A percentile compares a stretch with the other conserved stretches of the same genome.
phyloP scores from a whole-genome alignment of 2,888 invertebrate genomes.

The Minunthozetes semirufus region DNA sequence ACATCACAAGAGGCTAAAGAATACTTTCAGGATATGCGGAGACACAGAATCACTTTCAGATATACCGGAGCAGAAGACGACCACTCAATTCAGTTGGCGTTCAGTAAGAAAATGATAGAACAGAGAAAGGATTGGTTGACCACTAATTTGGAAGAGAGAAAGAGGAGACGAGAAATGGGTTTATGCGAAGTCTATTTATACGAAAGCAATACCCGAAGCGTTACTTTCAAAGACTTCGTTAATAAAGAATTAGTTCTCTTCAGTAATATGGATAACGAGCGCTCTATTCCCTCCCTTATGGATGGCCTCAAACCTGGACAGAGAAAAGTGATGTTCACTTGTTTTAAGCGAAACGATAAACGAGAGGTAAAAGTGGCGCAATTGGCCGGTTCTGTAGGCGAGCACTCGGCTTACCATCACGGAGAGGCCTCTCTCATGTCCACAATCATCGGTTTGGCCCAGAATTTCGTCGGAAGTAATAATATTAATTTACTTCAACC shows the following conservation, averaged over 20 bases:
- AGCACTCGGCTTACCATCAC: constrained; percentile 96
- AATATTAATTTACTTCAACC: constrained; percentile 93
- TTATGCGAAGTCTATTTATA: constrained; percentile 83
- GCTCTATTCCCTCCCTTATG: constrained; percentile 69
- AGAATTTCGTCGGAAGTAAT: constrained; percentile 96
- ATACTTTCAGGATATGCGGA: constrained; percentile 90
- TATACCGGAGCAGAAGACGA: constrained; percentile 84
- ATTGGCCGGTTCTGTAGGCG: constrained; percentile 93
- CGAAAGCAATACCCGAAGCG: constrained; percentile 72
- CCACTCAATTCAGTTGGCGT: constrained; percentile 73
- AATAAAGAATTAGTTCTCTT: constrained; percentile 92
- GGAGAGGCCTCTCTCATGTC: constrained; percentile 88
- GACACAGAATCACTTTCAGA: constrained; percentile 82
- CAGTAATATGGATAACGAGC: constrained; percentile 88
- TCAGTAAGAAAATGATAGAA: constrained; percentile 88
- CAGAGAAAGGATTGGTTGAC: constrained; percentile 96
- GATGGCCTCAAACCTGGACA: constrained; percentile 95
- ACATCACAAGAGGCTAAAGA: constrained; percentile 97
- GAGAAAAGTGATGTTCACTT: constrained; percentile 87
- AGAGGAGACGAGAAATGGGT: constrained; percentile 72
- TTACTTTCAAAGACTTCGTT: constrained; percentile 83
- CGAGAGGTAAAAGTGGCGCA: constrained; percentile 95
- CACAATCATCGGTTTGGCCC: constrained; percentile 94
- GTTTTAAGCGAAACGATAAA: constrained; percentile 87
- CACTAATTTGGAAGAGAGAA: constrained; percentile 87